Percentiles rank a stretch among this genome's conserved stretches.
These are phyloP conservation scores for Lepetodrilus schrolli DNA, from an alignment of 2,888 invertebrate species.

Conservation along the genomic window DNA sequence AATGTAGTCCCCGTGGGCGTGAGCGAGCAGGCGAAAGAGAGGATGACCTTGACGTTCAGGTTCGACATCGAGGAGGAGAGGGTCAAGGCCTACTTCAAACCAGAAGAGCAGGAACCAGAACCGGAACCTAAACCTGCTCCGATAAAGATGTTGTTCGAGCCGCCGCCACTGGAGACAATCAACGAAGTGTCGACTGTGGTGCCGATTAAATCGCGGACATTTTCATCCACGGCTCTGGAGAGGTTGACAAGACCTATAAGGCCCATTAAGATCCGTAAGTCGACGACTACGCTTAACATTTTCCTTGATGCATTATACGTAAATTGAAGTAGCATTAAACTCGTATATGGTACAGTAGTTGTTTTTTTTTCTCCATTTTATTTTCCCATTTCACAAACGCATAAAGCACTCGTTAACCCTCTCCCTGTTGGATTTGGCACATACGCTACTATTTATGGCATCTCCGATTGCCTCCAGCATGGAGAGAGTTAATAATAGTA, in stretches of 20 bases:
- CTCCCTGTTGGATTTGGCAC: too few relatives aligned
- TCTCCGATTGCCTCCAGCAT: too few relatives aligned
- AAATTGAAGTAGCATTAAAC: too few relatives aligned
- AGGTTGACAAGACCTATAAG: conserved; percentile 49
- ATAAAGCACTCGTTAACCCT: too few relatives aligned
- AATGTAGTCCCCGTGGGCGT: conserved; percentile 52
- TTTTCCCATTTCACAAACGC: too few relatives aligned
- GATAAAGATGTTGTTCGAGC: too few relatives aligned
- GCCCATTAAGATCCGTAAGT: conserved; percentile 10
- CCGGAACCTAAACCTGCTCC: conserved; percentile 56
- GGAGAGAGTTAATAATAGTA: too few relatives aligned
- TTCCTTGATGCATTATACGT: too few relatives aligned
- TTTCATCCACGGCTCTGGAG: conserved; percentile 54
- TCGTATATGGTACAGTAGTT: too few relatives aligned
- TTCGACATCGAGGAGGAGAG: conserved; percentile 60
- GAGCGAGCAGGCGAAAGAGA: conserved; percentile 42
- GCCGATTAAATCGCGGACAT: conserved; percentile 53
- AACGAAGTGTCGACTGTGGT: conserved; percentile 47
- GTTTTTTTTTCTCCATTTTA: too few relatives aligned
- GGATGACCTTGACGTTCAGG: conserved; percentile 54
- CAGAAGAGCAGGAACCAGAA: conserved; percentile 57
- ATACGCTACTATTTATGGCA: too few relatives aligned
- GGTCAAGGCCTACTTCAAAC: conserved; percentile 62
- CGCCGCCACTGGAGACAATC: conserved; percentile 46
- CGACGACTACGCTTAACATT: background rate